A percentile compares a stretch with the other conserved stretches of the same genome.
Evolutionary conservation across 2,797 vertebrate species (phyloP).

Genomic region (Halcyon leucocephala): DNA sequence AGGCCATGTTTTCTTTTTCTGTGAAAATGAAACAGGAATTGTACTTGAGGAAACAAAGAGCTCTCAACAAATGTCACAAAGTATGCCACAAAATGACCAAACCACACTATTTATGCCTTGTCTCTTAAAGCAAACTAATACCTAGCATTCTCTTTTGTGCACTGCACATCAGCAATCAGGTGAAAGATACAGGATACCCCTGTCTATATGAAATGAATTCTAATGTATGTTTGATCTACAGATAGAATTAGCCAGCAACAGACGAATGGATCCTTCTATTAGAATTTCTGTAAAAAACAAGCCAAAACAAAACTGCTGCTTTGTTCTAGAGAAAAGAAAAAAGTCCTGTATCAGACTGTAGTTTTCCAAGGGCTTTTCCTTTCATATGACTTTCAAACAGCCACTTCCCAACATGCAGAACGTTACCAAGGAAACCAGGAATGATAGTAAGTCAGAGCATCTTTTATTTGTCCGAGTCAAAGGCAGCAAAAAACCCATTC

Average conservation of each 20-base stretch:
- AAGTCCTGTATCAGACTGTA: not conserved
- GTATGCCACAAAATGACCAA: not conserved
- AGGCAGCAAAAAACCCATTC: not conserved
- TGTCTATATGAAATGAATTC: not conserved
- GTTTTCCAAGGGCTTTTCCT: not conserved
- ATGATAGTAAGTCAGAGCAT: not conserved
- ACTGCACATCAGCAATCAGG: not conserved
- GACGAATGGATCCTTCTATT: not conserved
- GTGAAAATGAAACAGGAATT: not conserved
- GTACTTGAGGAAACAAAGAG: not conserved
- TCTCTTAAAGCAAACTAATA: not conserved
- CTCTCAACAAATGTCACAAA: not conserved
- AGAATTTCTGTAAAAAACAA: not conserved
- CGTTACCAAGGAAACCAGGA: constrained; percentile 56
- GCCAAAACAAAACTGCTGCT: not conserved
- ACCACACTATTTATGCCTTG: not conserved
- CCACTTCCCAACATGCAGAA: not conserved
- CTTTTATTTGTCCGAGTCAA: constrained; percentile 36
- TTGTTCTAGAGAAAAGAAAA: not conserved
- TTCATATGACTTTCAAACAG: constrained; percentile 4
- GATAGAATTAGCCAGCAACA: not conserved
- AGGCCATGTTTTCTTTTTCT: not conserved
- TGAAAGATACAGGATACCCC: not conserved
- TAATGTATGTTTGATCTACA: not conserved
- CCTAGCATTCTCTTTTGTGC: not conserved